phyloP scores from a whole-genome alignment of 1,140 invertebrate genomes.

The Leptoteleia sp. region DNA sequence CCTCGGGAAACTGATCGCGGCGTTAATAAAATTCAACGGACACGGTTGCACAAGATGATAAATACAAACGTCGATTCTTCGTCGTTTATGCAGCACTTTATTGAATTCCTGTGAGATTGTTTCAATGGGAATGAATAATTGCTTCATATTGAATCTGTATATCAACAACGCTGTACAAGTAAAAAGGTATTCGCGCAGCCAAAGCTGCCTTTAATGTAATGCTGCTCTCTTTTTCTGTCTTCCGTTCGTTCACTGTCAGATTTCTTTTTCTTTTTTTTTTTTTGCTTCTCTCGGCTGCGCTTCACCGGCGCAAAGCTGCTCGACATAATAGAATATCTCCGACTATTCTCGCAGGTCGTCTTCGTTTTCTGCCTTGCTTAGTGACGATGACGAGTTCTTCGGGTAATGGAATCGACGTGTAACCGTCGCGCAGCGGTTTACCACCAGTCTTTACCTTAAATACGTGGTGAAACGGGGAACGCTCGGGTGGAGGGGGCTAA shows the following conservation, averaged over 20 bases:
- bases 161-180: constrained; percentile 10
- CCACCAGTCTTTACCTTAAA: constrained; percentile 69
- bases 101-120: constrained; percentile 48
- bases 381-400: constrained; percentile 63
- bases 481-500: constrained; percentile 24
- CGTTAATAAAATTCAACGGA: constrained; percentile 20
- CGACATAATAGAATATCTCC: constrained; percentile 70
- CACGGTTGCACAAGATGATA: constrained; percentile 29
- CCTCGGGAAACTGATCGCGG: too few species aligned
- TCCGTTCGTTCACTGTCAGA: constrained; percentile 4
- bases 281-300: constrained; percentile 19
- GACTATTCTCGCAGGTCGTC: constrained; percentile 49
- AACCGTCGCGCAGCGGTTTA: constrained; percentile 67
- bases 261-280: constrained; percentile 29
- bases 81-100: constrained; percentile 25
- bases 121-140: constrained; percentile 42
- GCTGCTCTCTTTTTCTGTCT: constrained; percentile 8
- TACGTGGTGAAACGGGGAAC: constrained; percentile 37
- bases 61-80: constrained; percentile 21
- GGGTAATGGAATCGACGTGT: constrained; percentile 75
- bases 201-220: constrained; percentile 20
- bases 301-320: constrained; percentile 60
- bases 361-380: constrained; percentile 59
- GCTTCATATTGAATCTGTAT: constrained; percentile 50
- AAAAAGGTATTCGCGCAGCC: constrained; percentile 10